Evolutionary conservation across 2,888 invertebrate genomes (phyloP), one percentile per base, ranked within the genome.

Genomic region (Stenodema calcarata): DNA sequence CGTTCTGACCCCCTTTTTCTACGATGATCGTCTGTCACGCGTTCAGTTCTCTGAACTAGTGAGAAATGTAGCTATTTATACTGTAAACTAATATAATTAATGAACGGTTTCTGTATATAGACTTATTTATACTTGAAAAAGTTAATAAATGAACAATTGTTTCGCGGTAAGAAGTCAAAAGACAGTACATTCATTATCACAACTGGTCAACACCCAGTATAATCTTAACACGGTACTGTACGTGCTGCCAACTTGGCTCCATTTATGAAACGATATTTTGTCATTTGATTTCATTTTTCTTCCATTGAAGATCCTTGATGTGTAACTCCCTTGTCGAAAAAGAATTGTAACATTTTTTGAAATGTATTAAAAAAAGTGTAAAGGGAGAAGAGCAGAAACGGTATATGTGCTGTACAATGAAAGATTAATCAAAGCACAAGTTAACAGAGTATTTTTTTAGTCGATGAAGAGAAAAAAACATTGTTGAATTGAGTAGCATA

Each of bases 11-110:
- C 50, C 47, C 35, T 75, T 35, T 73, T 42, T 23, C n/a, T n/a
- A n/a, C 78, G 30, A 42, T 18, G 41, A 75, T 75, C 18, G 75
- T 75, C 28, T 11, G 18, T 78, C 30, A 41, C 28, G 16, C 44
- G 44, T 16, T 12, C 44, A 12, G 44, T 12, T 18, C 73, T 35
- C 35, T 35, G 30, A 73, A 35, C 41, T 41, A 18, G 73, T 18
- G 73, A 70, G 73, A 30, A n/a, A 16, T n/a, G 14, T 73, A 73
- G 73, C 30, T 78, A 78, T 62, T 62, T 23, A 62, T 44, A 47
- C 73, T 75, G 84, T 70, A 73, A 84, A 84, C 84, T 84, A 84
- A 84, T 84, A 84, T 42, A 73, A 73, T 54, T 84, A 84, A 84
- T 73, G 50, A 30, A 82, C 62, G 73, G 28, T 47, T 42, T 54